phyloP scores from a whole-genome alignment of 2,888 invertebrate species.

The Caenorhabditis doughertyi region DNA sequence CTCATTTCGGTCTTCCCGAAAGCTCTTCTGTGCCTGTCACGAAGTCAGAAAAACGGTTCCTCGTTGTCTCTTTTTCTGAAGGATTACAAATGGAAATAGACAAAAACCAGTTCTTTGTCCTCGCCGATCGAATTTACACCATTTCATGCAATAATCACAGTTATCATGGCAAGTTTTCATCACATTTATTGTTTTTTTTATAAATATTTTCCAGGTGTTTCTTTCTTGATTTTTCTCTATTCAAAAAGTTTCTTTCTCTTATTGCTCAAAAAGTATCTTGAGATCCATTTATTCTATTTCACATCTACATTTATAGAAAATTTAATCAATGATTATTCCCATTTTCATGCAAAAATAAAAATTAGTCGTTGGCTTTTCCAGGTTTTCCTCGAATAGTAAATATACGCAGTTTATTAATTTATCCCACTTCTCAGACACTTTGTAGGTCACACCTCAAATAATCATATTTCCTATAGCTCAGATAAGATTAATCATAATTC shows the following conservation, averaged over 20 bases:
- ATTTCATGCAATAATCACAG: constrained; percentile 41
- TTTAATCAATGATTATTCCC: too few species aligned
- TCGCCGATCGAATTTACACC: constrained; percentile 21
- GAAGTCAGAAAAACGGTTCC: constrained; percentile 6
- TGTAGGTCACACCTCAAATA: too few species aligned
- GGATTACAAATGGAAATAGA: constrained; percentile 22
- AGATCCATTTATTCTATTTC: too few species aligned
- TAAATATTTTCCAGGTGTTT: not conserved
- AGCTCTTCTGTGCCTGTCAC: too few species aligned
- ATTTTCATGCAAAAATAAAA: too few species aligned
- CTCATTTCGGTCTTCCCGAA: not conserved
- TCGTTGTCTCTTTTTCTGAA: not conserved
- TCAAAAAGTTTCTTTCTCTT: not conserved
- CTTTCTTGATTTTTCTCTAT: not conserved
- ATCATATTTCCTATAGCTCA: too few species aligned
- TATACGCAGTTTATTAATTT: not conserved
- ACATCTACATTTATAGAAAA: too few species aligned
- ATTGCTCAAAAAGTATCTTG: too few species aligned
- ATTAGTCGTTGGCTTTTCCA: too few species aligned
- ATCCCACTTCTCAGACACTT: not conserved
- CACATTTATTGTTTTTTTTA: not conserved
- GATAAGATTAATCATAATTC: too few species aligned
- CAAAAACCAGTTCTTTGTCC: constrained; percentile 39
- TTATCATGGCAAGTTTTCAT: constrained; percentile 13
- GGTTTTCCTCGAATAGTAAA: too few species aligned